Percentiles rank a stretch among this genome's conserved stretches.
Evolutionary conservation across 2,113 vertebrate species (phyloP).

Genomic region (Scomber colias): DNA sequence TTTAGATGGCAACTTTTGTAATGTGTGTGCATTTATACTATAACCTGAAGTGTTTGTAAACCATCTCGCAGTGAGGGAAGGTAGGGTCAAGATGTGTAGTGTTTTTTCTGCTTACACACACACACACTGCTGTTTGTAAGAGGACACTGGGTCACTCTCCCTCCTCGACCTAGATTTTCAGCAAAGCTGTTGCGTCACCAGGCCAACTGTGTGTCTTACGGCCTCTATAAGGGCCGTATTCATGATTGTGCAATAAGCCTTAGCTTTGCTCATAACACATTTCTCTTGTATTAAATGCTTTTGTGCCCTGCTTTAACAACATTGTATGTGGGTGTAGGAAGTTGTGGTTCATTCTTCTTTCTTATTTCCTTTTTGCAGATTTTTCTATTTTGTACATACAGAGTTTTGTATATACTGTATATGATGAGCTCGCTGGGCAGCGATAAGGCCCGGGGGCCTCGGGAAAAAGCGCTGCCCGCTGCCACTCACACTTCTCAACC

Average conservation of each 20-base stretch:
- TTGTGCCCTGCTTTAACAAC: neutral
- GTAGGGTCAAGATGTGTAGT: slow-evolving; percentile 46
- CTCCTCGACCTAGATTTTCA: slow-evolving; percentile 79
- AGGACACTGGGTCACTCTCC: slow-evolving; percentile 69
- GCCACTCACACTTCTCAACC: slow-evolving; percentile 88
- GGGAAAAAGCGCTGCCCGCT: slow-evolving; percentile 93
- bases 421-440: slow-evolving; percentile 98
- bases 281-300: slow-evolving; percentile 21
- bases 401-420: slow-evolving; percentile 99
- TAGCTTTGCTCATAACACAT: slow-evolving; percentile 39
- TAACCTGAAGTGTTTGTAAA: neutral
- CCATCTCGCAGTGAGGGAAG: slow-evolving; percentile 2
- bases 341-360: neutral
- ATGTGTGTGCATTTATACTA: neutral
- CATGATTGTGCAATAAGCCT: slow-evolving; percentile 67
- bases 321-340: neutral
- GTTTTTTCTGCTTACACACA: slow-evolving; percentile 39
- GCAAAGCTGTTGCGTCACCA: slow-evolving; percentile 64
- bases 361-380: slow-evolving; percentile 85
- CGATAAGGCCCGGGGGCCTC: slow-evolving; percentile 94
- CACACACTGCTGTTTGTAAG: slow-evolving; percentile 63
- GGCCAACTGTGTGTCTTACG: slow-evolving; percentile 60
- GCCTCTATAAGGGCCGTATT: slow-evolving; percentile 59
- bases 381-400: slow-evolving; percentile 99
- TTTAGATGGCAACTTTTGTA: neutral